Conservation (phyloP, 2,888 invertebrate species). For the Synanthedon tipuliformis region DNA sequence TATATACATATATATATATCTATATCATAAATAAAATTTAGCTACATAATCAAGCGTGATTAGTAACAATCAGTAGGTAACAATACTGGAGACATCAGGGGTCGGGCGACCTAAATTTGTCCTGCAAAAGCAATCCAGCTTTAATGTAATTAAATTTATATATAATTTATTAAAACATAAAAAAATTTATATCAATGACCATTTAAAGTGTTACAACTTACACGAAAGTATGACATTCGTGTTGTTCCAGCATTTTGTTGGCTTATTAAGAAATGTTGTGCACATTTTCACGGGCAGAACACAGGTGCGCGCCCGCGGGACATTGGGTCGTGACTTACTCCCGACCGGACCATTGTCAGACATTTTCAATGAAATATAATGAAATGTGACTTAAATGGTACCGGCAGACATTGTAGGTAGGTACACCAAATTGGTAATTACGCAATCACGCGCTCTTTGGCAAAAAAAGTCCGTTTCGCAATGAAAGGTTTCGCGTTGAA, state of each 20-base stretch:
- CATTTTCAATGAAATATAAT: conserved; percentile 16
- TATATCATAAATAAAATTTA: no score
- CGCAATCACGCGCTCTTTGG: conserved; percentile 19
- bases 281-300: conserved; percentile 36
- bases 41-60: no score
- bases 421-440: conserved; percentile 37
- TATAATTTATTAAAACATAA: no score
- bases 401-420: conserved; percentile 14
- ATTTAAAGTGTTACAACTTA: conserved; percentile 14
- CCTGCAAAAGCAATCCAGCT: no score
- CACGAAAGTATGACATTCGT: no score
- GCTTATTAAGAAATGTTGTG: conserved; percentile 24
- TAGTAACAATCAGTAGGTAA: no score
- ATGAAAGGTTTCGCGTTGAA: neutral
- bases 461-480: conserved; percentile 11
- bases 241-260: neutral
- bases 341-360: conserved; percentile 30
- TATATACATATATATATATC: no score
- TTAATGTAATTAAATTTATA: no score
- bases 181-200: no score
- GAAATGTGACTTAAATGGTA: neutral
- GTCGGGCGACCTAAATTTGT: no score
- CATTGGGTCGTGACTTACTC: conserved; percentile 59
- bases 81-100: no score
- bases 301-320: conserved; percentile 60